These are phyloP conservation scores for Holacanthus passer DNA, from an alignment of 2,113 vertebrate species.

Conservation along the genomic window DNA sequence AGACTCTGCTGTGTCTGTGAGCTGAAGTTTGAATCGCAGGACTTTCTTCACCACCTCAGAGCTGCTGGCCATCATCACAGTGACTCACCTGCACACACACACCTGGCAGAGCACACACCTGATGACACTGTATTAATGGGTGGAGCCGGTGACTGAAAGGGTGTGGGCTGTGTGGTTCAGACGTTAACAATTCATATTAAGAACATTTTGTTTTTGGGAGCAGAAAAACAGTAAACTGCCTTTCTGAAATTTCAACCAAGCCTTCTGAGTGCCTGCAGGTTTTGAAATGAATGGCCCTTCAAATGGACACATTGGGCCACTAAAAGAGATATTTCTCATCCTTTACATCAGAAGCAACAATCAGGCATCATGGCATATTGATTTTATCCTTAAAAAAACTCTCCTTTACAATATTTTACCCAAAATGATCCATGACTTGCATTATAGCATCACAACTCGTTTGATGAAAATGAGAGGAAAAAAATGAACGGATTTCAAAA, in stretches of 20 bases:
- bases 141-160: constrained; percentile 32
- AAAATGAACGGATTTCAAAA: neutral
- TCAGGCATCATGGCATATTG: neutral
- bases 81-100: constrained; percentile 65
- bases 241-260: neutral
- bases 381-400: neutral
- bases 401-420: neutral
- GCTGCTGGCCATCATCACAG: constrained; percentile 82
- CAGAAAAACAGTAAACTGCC: neutral
- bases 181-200: neutral
- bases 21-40: constrained; percentile 78
- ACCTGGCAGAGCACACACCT: constrained; percentile 57
- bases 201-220: neutral
- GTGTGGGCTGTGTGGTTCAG: neutral
- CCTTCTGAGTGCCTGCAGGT: too few relatives aligned
- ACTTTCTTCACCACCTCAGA: constrained; percentile 71
- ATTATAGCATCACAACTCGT: neutral
- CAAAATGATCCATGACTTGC: neutral
- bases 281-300: neutral
- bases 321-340: neutral
- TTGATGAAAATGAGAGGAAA: neutral
- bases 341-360: neutral
- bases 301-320: neutral
- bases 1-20: constrained; percentile 67
- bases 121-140: constrained; percentile 73